Evolutionary conservation across 2,797 vertebrate species (phyloP).

Genomic region (Rhinichthys osculus): DNA sequence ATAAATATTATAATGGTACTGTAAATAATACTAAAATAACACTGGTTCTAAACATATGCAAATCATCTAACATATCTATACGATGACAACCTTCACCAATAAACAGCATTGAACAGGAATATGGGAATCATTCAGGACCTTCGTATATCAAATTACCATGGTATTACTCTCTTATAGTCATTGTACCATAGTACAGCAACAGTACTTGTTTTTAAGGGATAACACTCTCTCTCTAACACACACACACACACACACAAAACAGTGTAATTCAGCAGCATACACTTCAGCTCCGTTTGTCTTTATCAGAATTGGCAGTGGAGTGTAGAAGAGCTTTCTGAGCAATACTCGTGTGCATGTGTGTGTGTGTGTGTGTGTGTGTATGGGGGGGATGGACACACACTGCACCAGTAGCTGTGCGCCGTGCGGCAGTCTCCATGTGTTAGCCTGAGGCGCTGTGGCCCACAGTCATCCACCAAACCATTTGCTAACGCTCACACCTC

Average conservation of each 20-base stretch:
- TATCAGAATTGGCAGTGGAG: slow-evolving; percentile 37
- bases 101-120: neutral
- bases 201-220: neutral
- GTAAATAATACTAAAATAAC: neutral
- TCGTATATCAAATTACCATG: neutral
- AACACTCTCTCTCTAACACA: neutral
- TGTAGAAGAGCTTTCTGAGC: slow-evolving; percentile 23
- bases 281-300: slow-evolving; percentile 28
- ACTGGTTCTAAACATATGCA: neutral
- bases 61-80: neutral
- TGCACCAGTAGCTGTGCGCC: slow-evolving; percentile 33
- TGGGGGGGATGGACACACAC: slow-evolving; percentile 38
- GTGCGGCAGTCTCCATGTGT: slow-evolving; percentile 37
- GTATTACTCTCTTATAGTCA: neutral
- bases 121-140: neutral
- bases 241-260: slow-evolving; percentile 24
- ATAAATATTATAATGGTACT: too few species aligned
- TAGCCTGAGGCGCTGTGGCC: slow-evolving; percentile 29
- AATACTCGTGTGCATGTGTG: slow-evolving; percentile 6
- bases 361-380: slow-evolving; percentile 30
- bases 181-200: neutral
- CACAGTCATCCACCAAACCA: slow-evolving; percentile 31
- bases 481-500: slow-evolving; percentile 38
- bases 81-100: neutral
- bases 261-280: slow-evolving; percentile 30